phyloP scores from a whole-genome alignment of 2,797 vertebrate genomes.

The Enteromius viviparus region DNA sequence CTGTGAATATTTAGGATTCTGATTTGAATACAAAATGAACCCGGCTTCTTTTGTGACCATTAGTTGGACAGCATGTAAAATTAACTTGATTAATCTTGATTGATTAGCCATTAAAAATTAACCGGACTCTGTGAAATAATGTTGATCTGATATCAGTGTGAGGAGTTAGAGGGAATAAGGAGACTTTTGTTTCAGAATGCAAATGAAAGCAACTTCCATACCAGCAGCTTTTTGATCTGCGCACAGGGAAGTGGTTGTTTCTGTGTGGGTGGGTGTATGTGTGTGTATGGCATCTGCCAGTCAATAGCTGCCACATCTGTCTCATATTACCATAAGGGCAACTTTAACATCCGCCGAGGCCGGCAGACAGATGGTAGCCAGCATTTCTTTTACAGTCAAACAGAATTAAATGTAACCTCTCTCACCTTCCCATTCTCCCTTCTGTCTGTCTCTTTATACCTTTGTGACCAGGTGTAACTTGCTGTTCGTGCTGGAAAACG shows the following conservation, averaged over 20 bases:
- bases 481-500: background rate
- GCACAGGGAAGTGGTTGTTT: conserved; percentile 24
- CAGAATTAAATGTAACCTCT: conserved; percentile 29
- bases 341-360: conserved; percentile 40
- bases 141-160: conserved; percentile 9
- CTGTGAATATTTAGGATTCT: conserved; percentile 43
- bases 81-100: conserved; percentile 34
- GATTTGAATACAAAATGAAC: conserved; percentile 19
- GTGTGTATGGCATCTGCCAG: conserved; percentile 42
- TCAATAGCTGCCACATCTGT: conserved; percentile 55
- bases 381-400: conserved; percentile 37
- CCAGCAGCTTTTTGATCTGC: conserved; percentile 30
- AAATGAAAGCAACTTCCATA: conserved; percentile 26
- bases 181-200: conserved; percentile 41
- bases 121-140: background rate
- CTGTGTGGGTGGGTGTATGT: background rate
- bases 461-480: conserved; percentile 17
- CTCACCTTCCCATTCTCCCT: conserved; percentile 12
- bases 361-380: conserved; percentile 34
- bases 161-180: conserved; percentile 25
- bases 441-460: conserved; percentile 13
- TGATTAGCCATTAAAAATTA: conserved; percentile 24
- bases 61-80: conserved; percentile 28
- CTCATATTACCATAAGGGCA: conserved; percentile 47
- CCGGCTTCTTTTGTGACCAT: conserved; percentile 13